phyloP scores from a whole-genome alignment of 2,888 invertebrate genomes.

The Thysanoteuthis rhombus region DNA sequence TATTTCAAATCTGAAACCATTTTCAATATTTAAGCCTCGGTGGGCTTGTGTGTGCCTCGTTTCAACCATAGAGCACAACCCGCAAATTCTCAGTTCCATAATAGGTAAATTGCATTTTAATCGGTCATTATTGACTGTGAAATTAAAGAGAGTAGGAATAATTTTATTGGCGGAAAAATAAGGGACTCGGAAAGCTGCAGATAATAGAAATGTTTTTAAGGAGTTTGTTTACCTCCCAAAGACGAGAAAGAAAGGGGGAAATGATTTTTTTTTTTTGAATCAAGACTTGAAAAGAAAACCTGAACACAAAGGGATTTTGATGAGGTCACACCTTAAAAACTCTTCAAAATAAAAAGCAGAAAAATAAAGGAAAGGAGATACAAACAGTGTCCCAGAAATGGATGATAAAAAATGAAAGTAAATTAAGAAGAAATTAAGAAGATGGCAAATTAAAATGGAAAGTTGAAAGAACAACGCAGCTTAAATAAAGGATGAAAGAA shows the following conservation, averaged over 20 bases:
- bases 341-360: not conserved
- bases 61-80: too few relatives aligned
- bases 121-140: not conserved
- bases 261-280: not conserved
- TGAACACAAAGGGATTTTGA: not conserved
- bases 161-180: not conserved
- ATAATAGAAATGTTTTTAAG: not conserved
- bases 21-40: too few relatives aligned
- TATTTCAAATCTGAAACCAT: too few relatives aligned
- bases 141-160: not conserved
- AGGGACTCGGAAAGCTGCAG: not conserved
- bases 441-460: not conserved
- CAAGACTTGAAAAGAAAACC: not conserved
- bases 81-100: not conserved
- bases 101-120: not conserved
- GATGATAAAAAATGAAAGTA: not conserved
- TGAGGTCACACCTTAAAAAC: not conserved
- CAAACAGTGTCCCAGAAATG: not conserved
- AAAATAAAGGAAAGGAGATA: not conserved
- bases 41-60: too few relatives aligned
- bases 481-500: too few relatives aligned
- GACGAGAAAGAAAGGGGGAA: not conserved
- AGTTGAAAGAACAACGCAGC: not conserved
- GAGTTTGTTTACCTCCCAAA: not conserved
- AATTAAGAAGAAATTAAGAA: not conserved